phyloP scores from a whole-genome alignment of 2,113 vertebrate species.

The Glaucidium brasilianum region DNA sequence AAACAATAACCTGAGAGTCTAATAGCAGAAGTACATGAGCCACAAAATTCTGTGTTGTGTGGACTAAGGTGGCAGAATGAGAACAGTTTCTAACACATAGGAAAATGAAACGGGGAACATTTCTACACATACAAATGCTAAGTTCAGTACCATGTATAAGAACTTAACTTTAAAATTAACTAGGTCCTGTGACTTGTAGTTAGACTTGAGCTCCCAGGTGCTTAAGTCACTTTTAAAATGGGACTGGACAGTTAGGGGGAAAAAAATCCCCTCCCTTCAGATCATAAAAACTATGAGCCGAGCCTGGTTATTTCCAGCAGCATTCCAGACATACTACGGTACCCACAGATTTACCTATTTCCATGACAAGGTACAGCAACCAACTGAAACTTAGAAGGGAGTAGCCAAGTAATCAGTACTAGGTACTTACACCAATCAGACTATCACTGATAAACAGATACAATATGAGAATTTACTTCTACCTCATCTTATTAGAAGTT shows the following conservation, averaged over 20 bases:
- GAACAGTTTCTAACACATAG: not conserved
- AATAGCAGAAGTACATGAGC: not conserved
- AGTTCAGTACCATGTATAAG: not conserved
- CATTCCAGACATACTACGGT: not conserved
- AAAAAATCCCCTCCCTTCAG: not conserved
- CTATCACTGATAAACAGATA: not conserved
- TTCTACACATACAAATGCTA: not conserved
- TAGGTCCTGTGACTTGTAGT: not conserved
- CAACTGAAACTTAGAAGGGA: not conserved
- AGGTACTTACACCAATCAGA: not conserved
- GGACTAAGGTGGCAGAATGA: not conserved
- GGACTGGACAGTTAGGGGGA: not conserved
- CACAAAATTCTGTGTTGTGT: not conserved
- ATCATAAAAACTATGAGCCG: not conserved
- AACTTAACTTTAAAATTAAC: not conserved
- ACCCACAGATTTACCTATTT: not conserved
- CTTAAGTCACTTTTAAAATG: not conserved
- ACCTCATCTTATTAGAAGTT: not conserved
- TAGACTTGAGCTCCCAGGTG: not conserved
- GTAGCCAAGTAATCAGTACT: not conserved
- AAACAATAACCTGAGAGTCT: not conserved
- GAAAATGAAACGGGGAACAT: not conserved
- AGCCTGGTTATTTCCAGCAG: not conserved
- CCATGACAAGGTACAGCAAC: not conserved
- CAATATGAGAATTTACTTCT: rapidly evolving